A percentile compares a stretch with the other conserved stretches of the same genome.
Evolutionary conservation across 1,140 invertebrate species (phyloP).

Genomic region (Antheraea mylitta): DNA sequence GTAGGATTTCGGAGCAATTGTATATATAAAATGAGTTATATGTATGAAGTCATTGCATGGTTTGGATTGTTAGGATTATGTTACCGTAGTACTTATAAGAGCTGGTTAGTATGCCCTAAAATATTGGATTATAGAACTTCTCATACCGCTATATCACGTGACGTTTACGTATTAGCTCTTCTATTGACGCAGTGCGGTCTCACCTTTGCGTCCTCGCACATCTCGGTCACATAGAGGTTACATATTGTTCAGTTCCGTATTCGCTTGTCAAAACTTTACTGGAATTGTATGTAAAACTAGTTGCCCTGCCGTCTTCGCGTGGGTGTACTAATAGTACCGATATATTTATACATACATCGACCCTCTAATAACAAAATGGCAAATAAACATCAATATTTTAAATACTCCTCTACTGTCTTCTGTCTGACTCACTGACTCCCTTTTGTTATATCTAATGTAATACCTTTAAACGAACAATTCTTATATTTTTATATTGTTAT

Average conservation of each 20-base stretch:
- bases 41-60: not conserved
- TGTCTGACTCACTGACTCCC: no score
- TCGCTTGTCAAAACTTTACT: conserved; percentile 16
- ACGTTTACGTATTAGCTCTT: not conserved
- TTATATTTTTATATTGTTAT: no score
- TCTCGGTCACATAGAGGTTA: conserved; percentile 70
- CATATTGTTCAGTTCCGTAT: conserved; percentile 53
- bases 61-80: not conserved
- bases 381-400: no score
- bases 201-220: conserved; percentile 62
- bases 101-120: not conserved
- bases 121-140: not conserved
- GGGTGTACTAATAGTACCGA: no score
- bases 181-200: conserved; percentile 48
- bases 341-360: no score
- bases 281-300: not conserved
- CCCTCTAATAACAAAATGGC: no score
- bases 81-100: not conserved
- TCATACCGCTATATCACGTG: not conserved
- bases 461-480: no score
- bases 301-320: no score
- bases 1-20: not conserved
- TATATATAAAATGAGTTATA: no score
- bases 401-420: no score
- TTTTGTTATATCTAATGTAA: no score